Conservation (phyloP, 2,113 vertebrate genomes). For the Caranx ignobilis region DNA sequence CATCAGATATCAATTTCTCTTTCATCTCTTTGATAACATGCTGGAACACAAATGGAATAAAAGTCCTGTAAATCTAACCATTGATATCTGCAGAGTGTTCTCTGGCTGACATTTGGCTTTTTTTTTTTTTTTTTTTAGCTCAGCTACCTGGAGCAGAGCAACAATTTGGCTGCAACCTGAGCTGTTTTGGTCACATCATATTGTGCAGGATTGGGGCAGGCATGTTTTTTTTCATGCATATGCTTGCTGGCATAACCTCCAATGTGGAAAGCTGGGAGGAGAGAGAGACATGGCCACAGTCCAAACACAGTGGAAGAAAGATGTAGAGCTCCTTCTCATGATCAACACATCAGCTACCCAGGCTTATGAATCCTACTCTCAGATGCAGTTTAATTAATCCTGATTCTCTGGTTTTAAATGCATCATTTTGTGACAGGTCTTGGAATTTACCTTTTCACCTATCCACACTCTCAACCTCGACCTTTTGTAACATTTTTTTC, state of each 20-base stretch:
- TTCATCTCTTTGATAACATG: slow-evolving; percentile 39
- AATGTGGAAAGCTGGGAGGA: slow-evolving; percentile 58
- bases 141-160: slow-evolving; percentile 36
- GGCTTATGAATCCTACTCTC: not conserved
- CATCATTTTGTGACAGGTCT: slow-evolving; percentile 9
- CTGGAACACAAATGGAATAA: slow-evolving; percentile 42
- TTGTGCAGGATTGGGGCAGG: slow-evolving; percentile 41
- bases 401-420: not conserved
- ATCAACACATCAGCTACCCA: slow-evolving; percentile 17
- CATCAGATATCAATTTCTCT: slow-evolving; percentile 26
- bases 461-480: not conserved
- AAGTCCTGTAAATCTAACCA: slow-evolving; percentile 35
- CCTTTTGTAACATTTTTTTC: not conserved
- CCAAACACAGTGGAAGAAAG: slow-evolving; percentile 48
- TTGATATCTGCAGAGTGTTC: slow-evolving; percentile 25
- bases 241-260: slow-evolving; percentile 51
- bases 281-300: slow-evolving; percentile 52
- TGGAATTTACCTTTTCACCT: not conserved
- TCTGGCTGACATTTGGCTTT: slow-evolving; percentile 46
- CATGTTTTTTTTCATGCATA: slow-evolving; percentile 48
- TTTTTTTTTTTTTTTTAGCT: slow-evolving; percentile 41
- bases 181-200: slow-evolving; percentile 42
- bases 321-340: slow-evolving; percentile 28
- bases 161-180: slow-evolving; percentile 47
- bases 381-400: not conserved